Evolutionary conservation across 2,797 vertebrate species (phyloP).

Genomic region (Neomorphus geoffroyi): DNA sequence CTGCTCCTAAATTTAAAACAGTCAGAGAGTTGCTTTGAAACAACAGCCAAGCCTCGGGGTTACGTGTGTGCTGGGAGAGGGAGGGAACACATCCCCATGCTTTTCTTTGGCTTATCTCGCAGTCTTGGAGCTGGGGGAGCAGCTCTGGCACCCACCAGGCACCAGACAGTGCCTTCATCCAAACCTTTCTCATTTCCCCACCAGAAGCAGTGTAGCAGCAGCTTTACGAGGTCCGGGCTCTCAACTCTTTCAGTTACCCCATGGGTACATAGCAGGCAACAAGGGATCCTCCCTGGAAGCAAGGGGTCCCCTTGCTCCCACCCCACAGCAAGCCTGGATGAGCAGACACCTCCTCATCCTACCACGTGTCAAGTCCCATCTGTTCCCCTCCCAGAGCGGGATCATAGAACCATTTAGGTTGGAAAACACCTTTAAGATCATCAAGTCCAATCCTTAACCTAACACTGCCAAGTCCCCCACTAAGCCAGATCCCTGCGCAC

Average conservation of each 20-base stretch:
- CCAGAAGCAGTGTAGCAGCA: accelerated
- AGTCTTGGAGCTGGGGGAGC: neutral
- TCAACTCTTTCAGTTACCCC: neutral
- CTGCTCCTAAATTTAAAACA: neutral
- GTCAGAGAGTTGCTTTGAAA: neutral
- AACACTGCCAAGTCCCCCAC: no score
- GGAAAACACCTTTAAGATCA: no score
- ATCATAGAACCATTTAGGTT: neutral
- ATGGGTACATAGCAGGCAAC: accelerated
- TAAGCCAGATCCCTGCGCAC: no score
- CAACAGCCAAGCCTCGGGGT: neutral
- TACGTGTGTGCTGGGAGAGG: neutral
- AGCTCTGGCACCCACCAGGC: neutral
- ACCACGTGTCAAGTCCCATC: accelerated
- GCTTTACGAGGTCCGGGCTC: neutral
- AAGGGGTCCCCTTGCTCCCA: neutral
- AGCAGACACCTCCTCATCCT: neutral
- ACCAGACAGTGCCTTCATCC: neutral
- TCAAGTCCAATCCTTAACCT: no score
- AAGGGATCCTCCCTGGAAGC: neutral
- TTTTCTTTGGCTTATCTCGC: accelerated
- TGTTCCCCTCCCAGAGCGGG: neutral
- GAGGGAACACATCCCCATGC: neutral
- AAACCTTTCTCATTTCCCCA: neutral
- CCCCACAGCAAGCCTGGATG: neutral